Evolutionary conservation across 2,113 vertebrate genomes (phyloP), one percentile per base, ranked within the genome.

Genomic region (Chaetura pelagica): DNA sequence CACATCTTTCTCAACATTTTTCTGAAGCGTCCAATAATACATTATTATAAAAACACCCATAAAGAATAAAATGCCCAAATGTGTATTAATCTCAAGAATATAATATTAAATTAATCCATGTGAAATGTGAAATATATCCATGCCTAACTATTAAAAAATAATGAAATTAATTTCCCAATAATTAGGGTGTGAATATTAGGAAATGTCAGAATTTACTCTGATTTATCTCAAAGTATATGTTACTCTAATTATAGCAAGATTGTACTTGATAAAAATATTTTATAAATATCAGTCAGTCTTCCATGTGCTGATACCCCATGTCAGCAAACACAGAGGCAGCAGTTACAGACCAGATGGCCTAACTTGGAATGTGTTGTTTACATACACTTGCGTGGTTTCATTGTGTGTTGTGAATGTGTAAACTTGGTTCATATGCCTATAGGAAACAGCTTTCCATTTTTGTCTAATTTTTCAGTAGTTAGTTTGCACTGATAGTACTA

Each of bases 241-340:
- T 93, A 55, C 23, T 82, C 62, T 90, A 96, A 94, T 89, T 93
- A 78, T 89, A 89, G 29, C 30, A 89, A 63, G 44, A 87, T 57
- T 90, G 66, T 89, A 84, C 76, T 92, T 77, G 76, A 90, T 68
- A 94, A 92, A 95, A 94, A 93, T 92, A 89, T 93, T 95, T 76
- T 84, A 89, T 89, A 87, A 95, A 92, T 92, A 90, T 74, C 84
- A 84, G 32, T 52, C 73, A 81, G 21, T 81, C 73, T 94, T 90
- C 18, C 30, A 67, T 63, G 80, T 93, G 68, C 61, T 7, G 3
- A 57, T 88, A 89, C 57, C 30, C 44, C 49, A 63, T 75, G 80
- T 93, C 80, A 93, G 71, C 57, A 95, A 95, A 97, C 79, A 96
- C 9, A 0, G 73, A 94, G 52, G 54, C 73, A 94, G 52, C 26